Conservation (phyloP, 2,113 vertebrate genomes). For the Grallaria varia region DNA sequence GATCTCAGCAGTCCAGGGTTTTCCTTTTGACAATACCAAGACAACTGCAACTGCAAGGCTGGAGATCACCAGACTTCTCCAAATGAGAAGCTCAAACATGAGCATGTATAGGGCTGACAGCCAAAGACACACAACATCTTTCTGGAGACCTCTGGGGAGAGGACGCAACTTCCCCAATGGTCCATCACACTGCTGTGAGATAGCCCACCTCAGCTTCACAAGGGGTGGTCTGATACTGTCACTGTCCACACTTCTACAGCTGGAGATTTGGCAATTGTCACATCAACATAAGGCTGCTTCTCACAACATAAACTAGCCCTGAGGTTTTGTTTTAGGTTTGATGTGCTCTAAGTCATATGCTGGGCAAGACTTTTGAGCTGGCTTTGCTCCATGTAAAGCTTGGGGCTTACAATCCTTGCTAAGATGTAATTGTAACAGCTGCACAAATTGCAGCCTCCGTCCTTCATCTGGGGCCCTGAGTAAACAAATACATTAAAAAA, state of each 20-base stretch:
- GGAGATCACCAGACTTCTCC: background rate
- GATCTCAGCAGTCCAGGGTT: background rate
- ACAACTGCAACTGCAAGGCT: background rate
- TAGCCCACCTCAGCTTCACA: background rate
- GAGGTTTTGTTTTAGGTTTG: background rate
- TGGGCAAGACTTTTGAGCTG: background rate
- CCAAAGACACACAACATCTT: background rate
- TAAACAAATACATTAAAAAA: background rate
- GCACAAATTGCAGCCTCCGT: background rate
- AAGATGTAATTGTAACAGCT: background rate
- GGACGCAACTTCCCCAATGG: background rate
- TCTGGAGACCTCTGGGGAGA: background rate
- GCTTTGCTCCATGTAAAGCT: background rate
- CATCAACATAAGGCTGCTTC: background rate
- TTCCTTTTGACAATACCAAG: background rate
- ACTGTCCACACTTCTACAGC: background rate
- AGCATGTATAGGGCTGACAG: background rate
- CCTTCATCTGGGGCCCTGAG: background rate
- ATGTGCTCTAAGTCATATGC: background rate
- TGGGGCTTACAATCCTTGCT: fast-evolving
- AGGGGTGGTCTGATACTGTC: too few relatives aligned
- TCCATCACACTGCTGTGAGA: background rate
- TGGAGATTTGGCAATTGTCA: background rate
- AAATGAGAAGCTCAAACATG: background rate
- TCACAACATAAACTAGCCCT: background rate